Evolutionary conservation across 2,888 invertebrate species (phyloP).

Genomic region (Cheiracanthium punctorium): DNA sequence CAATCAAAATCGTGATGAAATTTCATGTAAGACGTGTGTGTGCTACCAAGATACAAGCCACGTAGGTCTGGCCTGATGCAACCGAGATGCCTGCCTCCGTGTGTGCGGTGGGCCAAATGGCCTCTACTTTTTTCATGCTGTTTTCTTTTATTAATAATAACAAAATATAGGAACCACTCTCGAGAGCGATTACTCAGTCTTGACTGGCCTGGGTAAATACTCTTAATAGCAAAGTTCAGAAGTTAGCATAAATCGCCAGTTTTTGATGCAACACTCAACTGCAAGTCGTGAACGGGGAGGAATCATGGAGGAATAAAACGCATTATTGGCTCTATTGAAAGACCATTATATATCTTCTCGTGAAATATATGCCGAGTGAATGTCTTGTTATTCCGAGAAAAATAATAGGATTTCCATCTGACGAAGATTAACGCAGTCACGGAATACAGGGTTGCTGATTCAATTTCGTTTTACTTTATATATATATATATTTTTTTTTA

Average conservation of each 20-base stretch:
- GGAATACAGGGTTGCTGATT: no score
- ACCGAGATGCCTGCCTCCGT: slow-evolving; percentile 26
- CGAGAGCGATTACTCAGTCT: slow-evolving; percentile 38
- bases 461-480: no score
- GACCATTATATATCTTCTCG: background rate
- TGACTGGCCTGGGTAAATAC: slow-evolving; percentile 44
- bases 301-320: background rate
- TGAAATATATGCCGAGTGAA: background rate
- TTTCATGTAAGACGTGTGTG: slow-evolving; percentile 47
- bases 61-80: slow-evolving; percentile 44
- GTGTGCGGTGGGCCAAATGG: slow-evolving; percentile 23
- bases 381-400: background rate
- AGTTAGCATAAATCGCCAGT: slow-evolving; percentile 22
- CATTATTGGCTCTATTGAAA: background rate
- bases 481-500: no score
- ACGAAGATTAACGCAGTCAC: background rate
- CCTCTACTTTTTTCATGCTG: slow-evolving; percentile 20
- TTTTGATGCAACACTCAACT: background rate
- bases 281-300: background rate
- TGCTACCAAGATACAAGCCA: slow-evolving; percentile 58
- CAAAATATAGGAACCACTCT: slow-evolving; percentile 49
- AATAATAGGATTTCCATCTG: background rate
- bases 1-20: slow-evolving; percentile 63
- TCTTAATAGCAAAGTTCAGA: slow-evolving; percentile 36
- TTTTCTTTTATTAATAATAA: slow-evolving; percentile 32